Evolutionary conservation across 2,113 vertebrate genomes (phyloP), one percentile per base, ranked within the genome.

Genomic region (Agelaius phoeniceus): DNA sequence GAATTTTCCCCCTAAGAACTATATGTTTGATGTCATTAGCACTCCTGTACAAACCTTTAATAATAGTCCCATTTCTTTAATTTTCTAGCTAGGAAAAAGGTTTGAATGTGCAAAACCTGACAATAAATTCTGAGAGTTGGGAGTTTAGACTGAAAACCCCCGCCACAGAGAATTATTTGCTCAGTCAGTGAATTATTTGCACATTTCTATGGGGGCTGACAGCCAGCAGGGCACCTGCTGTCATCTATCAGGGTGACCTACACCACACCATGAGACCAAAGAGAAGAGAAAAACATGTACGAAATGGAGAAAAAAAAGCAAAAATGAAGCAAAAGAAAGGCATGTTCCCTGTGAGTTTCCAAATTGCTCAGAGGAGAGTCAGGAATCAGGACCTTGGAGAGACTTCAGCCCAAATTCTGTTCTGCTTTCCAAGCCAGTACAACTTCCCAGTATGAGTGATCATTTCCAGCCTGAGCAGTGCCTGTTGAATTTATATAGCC

Each of bases 1-100:
- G 62, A 97, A 93, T 95, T 90, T 90, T 43, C 73, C 91, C 67
- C 80, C 27, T 44, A 93, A 94, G 52, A 96, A 92, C 94, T 89
- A 62, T 48, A 80, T 73, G 85, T 77, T 94, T 74, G 44, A 85
- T 95, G 67, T 66, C 93, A 96, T 93, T 96, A 97, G 46, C n/a
- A 90, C 90, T 96, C 44, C 31, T 80, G 35, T 55, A 87, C 21
- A 84, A 83, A 54, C 86, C 18, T 66, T 18, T 69, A 93, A 92
- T 94, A 91, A 96, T 68, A 81, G 54, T 82, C 83, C 48, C 35
- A 58, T 82, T 78, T 75, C 41, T 95, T 96, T 91, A 94, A 96
- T 97, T 97, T 97, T 76, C 83, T 74, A 88, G 15, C 41, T 83
- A 39, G 83, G 37, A 76, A 83, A 69, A 93, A 90, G 23, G 31